Evolutionary conservation across 2,113 vertebrate genomes (phyloP).

Genomic region (Eidolon helvum): DNA sequence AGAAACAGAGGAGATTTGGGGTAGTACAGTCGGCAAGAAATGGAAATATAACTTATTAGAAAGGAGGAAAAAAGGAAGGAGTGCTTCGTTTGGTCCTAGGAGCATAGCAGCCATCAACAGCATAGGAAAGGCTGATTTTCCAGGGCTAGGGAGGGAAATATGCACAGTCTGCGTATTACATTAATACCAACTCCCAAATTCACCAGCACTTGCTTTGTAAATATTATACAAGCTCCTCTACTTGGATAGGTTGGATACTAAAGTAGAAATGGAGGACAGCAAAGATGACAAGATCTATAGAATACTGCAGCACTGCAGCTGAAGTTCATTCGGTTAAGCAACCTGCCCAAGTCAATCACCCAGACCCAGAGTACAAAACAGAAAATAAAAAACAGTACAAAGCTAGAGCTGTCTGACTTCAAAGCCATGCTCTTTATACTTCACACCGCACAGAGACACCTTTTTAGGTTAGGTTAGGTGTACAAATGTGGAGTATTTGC

Average conservation of each 20-base stretch:
- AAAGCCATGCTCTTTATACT: neutral
- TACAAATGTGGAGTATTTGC: neutral
- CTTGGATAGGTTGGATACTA: neutral
- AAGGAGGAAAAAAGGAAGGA: neutral
- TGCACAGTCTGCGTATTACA: neutral
- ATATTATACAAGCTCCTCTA: neutral
- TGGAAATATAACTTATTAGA: neutral
- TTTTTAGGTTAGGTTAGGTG: neutral
- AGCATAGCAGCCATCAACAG: neutral
- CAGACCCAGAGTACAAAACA: neutral
- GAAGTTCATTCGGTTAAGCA: neutral
- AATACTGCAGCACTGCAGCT: neutral
- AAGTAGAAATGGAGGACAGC: neutral
- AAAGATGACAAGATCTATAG: neutral
- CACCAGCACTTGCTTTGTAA: neutral
- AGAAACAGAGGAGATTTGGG: neutral
- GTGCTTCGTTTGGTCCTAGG: neutral
- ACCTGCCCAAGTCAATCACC: neutral
- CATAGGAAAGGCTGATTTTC: neutral
- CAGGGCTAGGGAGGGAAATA: neutral
- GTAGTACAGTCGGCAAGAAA: neutral
- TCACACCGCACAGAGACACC: neutral
- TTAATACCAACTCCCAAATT: neutral
- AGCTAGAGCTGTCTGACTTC: neutral
- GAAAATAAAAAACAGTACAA: neutral